phyloP scores from a whole-genome alignment of 2,797 vertebrate species.

The Tolypeutes matacus region DNA sequence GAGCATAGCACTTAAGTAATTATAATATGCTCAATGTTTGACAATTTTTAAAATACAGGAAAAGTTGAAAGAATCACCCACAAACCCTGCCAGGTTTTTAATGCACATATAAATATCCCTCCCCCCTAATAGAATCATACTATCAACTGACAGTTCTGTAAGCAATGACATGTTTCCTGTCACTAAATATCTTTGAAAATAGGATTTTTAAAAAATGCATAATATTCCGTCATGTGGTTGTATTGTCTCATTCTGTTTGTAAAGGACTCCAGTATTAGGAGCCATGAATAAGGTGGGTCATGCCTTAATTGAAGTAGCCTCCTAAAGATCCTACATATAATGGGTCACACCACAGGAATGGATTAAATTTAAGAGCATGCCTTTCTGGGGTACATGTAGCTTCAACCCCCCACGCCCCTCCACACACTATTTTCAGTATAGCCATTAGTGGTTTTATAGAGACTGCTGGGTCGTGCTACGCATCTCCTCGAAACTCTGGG shows the following conservation, averaged over 20 bases:
- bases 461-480: not conserved
- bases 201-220: not conserved
- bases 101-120: not conserved
- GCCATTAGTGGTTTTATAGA: not conserved
- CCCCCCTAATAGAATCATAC: not conserved
- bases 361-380: no score
- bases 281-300: no score
- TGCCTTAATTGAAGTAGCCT: no score
- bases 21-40: not conserved
- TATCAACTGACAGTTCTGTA: not conserved
- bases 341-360: no score
- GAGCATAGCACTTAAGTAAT: not conserved
- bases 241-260: not conserved
- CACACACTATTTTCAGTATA: not conserved
- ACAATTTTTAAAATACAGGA: not conserved
- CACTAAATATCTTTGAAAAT: constrained; percentile 28
- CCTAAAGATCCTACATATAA: no score
- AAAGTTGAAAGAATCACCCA: not conserved
- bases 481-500: not conserved
- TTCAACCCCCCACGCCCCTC: no score
- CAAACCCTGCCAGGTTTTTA: not conserved
- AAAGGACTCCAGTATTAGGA: not conserved
- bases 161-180: not conserved
- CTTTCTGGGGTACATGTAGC: no score
- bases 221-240: not conserved